phyloP scores from a whole-genome alignment of 1,140 invertebrate species.

The Pectinophora gossypiella region DNA sequence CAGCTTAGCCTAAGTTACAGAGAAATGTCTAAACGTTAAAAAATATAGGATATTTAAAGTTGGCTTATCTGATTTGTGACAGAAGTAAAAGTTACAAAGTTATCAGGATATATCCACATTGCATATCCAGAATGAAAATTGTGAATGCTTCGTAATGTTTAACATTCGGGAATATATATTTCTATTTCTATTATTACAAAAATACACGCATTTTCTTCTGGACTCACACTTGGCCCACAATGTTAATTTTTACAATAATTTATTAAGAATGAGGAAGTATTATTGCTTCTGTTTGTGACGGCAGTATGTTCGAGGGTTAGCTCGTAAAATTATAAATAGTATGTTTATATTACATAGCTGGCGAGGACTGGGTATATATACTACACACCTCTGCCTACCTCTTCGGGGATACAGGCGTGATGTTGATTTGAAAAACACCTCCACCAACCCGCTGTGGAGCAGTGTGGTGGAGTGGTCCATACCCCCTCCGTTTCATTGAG shows the following conservation, averaged over 20 bases:
- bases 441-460: too few relatives aligned
- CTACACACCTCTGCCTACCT: too few relatives aligned
- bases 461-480: too few relatives aligned
- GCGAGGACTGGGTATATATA: too few relatives aligned
- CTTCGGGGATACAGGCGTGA: too few relatives aligned
- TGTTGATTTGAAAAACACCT: too few relatives aligned
- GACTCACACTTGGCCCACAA: slow-evolving; percentile 33
- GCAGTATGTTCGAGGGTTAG: not conserved
- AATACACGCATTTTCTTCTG: slow-evolving; percentile 30
- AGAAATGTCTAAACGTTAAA: not conserved
- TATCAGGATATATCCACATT: too few relatives aligned
- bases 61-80: not conserved
- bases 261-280: not conserved
- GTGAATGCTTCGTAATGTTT: too few relatives aligned
- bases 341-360: too few relatives aligned
- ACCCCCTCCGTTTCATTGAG: too few relatives aligned
- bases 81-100: not conserved
- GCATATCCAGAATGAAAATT: too few relatives aligned
- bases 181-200: slow-evolving; percentile 24
- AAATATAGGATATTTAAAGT: not conserved
- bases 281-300: not conserved
- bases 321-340: not conserved
- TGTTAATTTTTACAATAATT: slow-evolving; percentile 15
- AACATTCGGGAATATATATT: slow-evolving; percentile 1
- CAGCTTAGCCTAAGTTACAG: not conserved